Percentiles rank a stretch among this genome's conserved stretches.
These are phyloP conservation scores for Strigamia crassipes DNA, from an alignment of 2,888 invertebrate genomes.

Conservation along the genomic window DNA sequence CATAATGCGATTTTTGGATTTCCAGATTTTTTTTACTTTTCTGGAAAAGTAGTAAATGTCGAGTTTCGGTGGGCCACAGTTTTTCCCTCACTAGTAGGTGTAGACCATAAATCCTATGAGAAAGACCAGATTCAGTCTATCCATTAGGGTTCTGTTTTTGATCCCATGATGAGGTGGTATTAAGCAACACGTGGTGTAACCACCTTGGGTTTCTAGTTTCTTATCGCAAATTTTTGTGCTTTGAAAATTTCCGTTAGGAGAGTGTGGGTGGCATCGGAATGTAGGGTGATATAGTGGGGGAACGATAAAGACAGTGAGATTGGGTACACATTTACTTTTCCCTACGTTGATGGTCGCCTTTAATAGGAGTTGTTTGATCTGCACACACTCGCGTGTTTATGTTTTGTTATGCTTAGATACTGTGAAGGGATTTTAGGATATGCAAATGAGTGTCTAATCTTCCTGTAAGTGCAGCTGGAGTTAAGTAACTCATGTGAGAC, in stretches of 20 bases:
- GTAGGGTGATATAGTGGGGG: constrained; percentile 8
- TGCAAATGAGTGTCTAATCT: not conserved
- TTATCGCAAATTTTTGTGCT: not conserved
- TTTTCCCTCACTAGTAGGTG: not conserved
- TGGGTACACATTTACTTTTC: constrained; percentile 12
- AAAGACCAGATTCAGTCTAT: not conserved
- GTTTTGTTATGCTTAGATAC: not conserved
- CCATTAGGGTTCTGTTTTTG: constrained; percentile 19
- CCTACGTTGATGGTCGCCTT: not conserved
- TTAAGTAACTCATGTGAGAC: constrained; percentile 10
- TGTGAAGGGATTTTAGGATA: not conserved
- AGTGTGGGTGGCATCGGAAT: constrained; percentile 36
- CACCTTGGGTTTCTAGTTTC: constrained; percentile 1
- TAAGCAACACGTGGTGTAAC: constrained; percentile 20
- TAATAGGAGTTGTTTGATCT: too few species aligned
- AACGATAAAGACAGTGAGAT: constrained; percentile 6
- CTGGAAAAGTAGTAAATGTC: too few species aligned
- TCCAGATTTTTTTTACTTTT: too few species aligned
- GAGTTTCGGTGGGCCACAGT: too few species aligned
- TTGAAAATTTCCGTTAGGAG: constrained; percentile 11
- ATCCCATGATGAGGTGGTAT: constrained; percentile 14
- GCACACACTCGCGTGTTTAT: not conserved
- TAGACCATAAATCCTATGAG: not conserved
- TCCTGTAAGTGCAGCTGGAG: constrained; percentile 18
- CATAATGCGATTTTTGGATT: too few species aligned